phyloP scores from a whole-genome alignment of 2,888 invertebrate genomes.

The Lasioglossum zephyrum region DNA sequence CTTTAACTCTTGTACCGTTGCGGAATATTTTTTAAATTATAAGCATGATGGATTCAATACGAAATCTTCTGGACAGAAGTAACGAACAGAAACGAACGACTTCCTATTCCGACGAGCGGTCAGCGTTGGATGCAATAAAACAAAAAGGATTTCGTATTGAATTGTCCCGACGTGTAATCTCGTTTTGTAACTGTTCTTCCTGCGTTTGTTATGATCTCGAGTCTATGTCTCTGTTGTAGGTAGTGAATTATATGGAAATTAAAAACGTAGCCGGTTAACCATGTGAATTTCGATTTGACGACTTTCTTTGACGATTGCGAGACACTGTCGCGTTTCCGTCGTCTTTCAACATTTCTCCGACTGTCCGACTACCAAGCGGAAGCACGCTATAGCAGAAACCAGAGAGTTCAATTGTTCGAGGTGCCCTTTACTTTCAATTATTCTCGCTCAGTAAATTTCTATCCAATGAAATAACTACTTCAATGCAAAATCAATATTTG shows the following conservation, averaged over 20 bases:
- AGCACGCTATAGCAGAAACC: neutral
- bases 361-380: neutral
- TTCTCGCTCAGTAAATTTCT: no score
- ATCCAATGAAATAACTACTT: no score
- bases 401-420: neutral
- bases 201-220: constrained; percentile 22
- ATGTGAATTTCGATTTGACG: constrained; percentile 4
- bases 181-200: constrained; percentile 21
- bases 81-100: neutral
- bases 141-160: constrained; percentile 52
- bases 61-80: constrained; percentile 37
- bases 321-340: neutral
- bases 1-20: constrained; percentile 37
- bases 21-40: constrained; percentile 29
- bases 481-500: no score
- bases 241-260: constrained; percentile 18
- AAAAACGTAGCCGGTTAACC: constrained; percentile 2
- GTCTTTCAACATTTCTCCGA: neutral
- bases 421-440: no score
- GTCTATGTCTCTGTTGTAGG: constrained; percentile 3
- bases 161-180: constrained; percentile 29
- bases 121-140: constrained; percentile 23
- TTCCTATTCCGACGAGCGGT: neutral
- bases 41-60: constrained; percentile 48
- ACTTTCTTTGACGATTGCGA: constrained; percentile 1